Evolutionary conservation across 2,113 vertebrate species (phyloP).

Genomic region (Megaleporinus macrocephalus): DNA sequence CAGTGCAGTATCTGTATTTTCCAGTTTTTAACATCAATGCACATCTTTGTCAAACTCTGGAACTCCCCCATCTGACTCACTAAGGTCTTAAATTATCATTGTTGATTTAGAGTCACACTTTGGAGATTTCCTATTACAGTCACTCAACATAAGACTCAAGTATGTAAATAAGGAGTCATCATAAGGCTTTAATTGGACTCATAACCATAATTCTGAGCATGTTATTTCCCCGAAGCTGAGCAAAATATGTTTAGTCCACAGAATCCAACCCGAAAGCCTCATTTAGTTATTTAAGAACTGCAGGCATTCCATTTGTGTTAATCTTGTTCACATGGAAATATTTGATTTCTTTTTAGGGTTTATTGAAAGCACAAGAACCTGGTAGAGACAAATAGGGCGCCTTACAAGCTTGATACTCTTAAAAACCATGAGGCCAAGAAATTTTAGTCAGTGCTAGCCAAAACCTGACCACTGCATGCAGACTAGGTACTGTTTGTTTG

Average conservation of each 20-base stretch:
- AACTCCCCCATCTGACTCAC: neutral
- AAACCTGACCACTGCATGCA: neutral
- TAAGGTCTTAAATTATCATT: neutral
- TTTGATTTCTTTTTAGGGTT: conserved; percentile 38
- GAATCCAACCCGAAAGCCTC: conserved; percentile 28
- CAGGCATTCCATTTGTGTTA: conserved; percentile 49
- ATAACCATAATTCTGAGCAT: neutral
- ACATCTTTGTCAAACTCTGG: neutral
- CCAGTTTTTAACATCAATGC: no score
- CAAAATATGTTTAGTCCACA: neutral
- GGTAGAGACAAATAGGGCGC: conserved; percentile 18
- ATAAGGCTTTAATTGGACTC: neutral
- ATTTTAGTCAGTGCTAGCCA: neutral
- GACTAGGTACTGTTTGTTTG: neutral
- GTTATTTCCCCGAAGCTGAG: neutral
- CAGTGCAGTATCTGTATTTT: neutral
- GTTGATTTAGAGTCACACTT: no score
- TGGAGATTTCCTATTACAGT: neutral
- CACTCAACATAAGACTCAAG: neutral
- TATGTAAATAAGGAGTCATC: neutral
- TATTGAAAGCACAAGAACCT: conserved; percentile 3
- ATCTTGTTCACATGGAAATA: conserved; percentile 51
- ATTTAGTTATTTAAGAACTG: conserved; percentile 41
- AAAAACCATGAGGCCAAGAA: neutral
- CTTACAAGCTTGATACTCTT: neutral